Evolutionary conservation across 1,140 invertebrate genomes (phyloP).

Genomic region (Aporrectodea caliginosa): DNA sequence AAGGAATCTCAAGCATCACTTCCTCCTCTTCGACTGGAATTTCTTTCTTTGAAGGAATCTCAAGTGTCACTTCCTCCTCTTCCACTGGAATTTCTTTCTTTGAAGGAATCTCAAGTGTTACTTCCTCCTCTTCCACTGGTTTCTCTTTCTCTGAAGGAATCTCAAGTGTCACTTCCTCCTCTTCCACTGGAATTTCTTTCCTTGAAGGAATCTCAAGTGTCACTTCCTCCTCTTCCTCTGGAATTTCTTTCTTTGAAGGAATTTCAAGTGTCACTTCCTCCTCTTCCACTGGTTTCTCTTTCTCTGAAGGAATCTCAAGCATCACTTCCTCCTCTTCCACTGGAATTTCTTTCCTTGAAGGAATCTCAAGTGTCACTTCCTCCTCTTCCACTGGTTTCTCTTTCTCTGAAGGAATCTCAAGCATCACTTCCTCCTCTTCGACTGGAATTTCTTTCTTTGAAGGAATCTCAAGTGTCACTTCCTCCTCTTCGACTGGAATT

Average conservation of each 20-base stretch:
- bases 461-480: neutral
- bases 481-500: neutral
- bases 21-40: neutral
- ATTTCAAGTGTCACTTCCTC: constrained; percentile 3
- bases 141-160: no score
- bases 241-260: neutral
- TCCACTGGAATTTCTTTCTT: no score
- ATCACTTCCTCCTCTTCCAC: neutral
- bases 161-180: no score
- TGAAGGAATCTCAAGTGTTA: no score
- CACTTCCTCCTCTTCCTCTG: neutral
- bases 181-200: no score
- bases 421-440: constrained; percentile 1
- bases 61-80: no score
- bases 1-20: neutral
- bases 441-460: neutral
- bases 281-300: constrained; percentile 2
- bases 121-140: no score
- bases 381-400: constrained; percentile 4
- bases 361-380: neutral
- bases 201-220: neutral
- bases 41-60: no score
- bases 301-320: neutral
- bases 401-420: neutral
- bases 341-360: neutral